phyloP scores from a whole-genome alignment of 2,888 invertebrate genomes.

The Hecatera dysodea region DNA sequence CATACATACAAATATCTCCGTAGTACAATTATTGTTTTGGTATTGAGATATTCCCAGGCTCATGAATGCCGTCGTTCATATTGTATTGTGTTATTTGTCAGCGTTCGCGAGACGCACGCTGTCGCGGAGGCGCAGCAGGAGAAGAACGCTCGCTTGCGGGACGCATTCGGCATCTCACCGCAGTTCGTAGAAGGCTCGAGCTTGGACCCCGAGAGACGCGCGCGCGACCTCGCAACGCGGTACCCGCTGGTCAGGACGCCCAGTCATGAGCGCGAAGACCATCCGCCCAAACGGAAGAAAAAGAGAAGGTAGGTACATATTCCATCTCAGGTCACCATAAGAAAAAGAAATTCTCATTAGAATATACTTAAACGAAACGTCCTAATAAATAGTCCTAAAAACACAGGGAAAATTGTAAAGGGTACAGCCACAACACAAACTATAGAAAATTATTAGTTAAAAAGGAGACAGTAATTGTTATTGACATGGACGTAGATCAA shows the following conservation, averaged over 20 bases:
- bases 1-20: slow-evolving; percentile 19
- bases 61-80: slow-evolving; percentile 25
- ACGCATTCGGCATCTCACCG: slow-evolving; percentile 98
- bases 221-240: slow-evolving; percentile 88
- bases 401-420: slow-evolving; percentile 5
- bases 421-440: slow-evolving; percentile 11
- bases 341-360: neutral
- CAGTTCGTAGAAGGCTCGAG: slow-evolving; percentile 98
- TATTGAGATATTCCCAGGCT: slow-evolving; percentile 20
- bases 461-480: neutral
- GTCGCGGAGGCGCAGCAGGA: slow-evolving; percentile 98
- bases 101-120: slow-evolving; percentile 98
- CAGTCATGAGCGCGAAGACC: slow-evolving; percentile 91
- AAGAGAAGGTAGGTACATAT: slow-evolving; percentile 91
- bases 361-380: neutral
- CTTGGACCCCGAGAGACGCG: slow-evolving; percentile 94
- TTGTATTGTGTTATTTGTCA: slow-evolving; percentile 77
- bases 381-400: neutral
- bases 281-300: slow-evolving; percentile 92
- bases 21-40: slow-evolving; percentile 28
- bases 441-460: neutral
- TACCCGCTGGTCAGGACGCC: slow-evolving; percentile 95
- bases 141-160: slow-evolving; percentile 97
- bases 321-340: slow-evolving; percentile 4
- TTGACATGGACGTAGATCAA: neutral